Base-by-base conservation (phyloP, 2,888 invertebrate genomes). In the Drosophila eohydei region DNA sequence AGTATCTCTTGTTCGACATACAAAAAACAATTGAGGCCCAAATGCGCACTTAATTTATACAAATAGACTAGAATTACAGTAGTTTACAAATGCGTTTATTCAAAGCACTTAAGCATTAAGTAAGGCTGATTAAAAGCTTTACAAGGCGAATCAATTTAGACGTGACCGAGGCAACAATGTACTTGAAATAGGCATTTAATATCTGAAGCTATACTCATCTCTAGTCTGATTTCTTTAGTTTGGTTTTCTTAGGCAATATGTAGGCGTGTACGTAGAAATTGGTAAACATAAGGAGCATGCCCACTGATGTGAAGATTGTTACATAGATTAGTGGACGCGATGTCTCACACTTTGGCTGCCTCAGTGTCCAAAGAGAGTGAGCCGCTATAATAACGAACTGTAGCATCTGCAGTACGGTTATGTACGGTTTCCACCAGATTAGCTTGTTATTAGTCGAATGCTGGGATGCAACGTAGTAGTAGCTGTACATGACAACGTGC, bases 401-500 rank as follows among this genome's bases (percentile, higher is more conserved):
- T 3, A 66, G 3, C 57, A 83, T 66, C 43, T 83, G 89, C 8
- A 83, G 26, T 3, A 80, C 41, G 6, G 83, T 88, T 7, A 79
- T 16, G 11, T 82, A 84, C 21, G 57, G 66, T 6, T 85, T 88
- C 83, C 88, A 81, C 69, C 86, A 79, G 12, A 85, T 54, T 9
- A 46, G 55, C 1, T 36, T n/a, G 41, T 50, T 72, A 0, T 21
- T 46, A 3, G 50, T 11, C 7, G 40, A 38, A 3, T 26, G 57
- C 16, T 71, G 51, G 0, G 78, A 56, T 5, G 78, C 36, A 0
- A 74, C 38, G 6, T 76, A 88, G 38, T 83, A 88, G 38, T 83
- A 83, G 38, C 43, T 30, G 30, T 83, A 83, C 83, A 83, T 88
- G 1, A 71, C 9, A 2, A 69, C 44, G 9, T 83, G 83, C 2